Conservation (phyloP, 2,797 vertebrate genomes). For the Pseudomugil gertrudae region DNA sequence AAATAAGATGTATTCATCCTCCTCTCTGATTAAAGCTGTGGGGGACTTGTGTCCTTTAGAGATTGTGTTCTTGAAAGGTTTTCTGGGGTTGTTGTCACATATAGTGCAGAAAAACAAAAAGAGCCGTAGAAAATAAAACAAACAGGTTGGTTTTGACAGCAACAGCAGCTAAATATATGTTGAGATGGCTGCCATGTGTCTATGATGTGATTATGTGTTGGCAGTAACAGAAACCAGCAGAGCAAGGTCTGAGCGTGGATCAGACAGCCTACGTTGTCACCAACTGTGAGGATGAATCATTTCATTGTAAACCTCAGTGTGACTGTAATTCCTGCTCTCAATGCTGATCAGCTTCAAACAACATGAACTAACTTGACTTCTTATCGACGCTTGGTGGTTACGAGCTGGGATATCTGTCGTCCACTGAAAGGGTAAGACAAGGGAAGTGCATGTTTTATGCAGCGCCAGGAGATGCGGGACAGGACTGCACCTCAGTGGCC, state of each 20-base stretch:
- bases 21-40: not conserved
- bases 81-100: not conserved
- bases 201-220: not conserved
- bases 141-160: not conserved
- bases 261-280: not conserved
- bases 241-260: not conserved
- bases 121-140: not conserved
- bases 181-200: not conserved
- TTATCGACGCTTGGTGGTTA: slow-evolving; percentile 22
- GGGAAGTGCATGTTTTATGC: slow-evolving; percentile 9
- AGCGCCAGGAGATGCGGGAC: not conserved
- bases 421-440: slow-evolving; percentile 9
- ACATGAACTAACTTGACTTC: slow-evolving; percentile 12
- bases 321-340: not conserved
- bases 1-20: not conserved
- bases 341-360: slow-evolving; percentile 4
- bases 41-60: not conserved
- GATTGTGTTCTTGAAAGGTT: not conserved
- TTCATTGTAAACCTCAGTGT: not conserved
- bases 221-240: not conserved
- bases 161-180: not conserved
- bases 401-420: not conserved
- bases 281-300: slow-evolving; percentile 14
- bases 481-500: not conserved
- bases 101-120: not conserved